A percentile compares a stretch with the other conserved stretches of the same genome.
phyloP scores from a whole-genome alignment of 2,113 vertebrate species.

The Agapornis roseicollis region DNA sequence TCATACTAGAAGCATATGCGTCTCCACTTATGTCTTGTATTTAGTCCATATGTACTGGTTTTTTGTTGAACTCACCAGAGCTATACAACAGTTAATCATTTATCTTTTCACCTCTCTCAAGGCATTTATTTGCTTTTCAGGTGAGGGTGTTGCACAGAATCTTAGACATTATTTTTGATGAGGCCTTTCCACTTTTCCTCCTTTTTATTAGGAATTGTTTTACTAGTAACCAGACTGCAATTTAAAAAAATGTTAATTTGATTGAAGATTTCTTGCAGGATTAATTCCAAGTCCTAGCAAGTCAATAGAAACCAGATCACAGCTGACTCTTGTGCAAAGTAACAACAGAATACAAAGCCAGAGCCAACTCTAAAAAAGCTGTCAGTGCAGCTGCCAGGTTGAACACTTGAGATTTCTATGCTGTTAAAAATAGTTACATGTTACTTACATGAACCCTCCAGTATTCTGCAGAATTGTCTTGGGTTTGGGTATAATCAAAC shows the following conservation, averaged over 20 bases:
- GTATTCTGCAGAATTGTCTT: neutral
- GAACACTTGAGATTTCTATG: neutral
- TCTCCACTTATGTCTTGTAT: neutral
- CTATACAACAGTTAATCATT: neutral
- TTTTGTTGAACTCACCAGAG: neutral
- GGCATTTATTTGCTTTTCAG: neutral
- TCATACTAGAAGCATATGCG: neutral
- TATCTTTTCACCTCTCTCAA: neutral
- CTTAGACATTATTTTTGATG: neutral
- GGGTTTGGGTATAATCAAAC: neutral
- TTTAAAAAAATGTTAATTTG: neutral
- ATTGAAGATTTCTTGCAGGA: neutral
- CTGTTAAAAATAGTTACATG: neutral
- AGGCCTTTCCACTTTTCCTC: neutral
- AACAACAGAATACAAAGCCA: neutral
- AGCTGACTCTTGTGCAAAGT: neutral
- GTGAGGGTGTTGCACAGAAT: neutral
- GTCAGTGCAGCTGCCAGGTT: neutral
- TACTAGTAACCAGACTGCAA: neutral
- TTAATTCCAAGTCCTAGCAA: neutral
- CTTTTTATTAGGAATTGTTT: neutral
- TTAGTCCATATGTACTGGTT: neutral
- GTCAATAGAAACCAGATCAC: constrained; percentile 12
- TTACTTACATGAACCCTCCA: neutral
- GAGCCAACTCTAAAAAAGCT: neutral